Evolutionary conservation across 2,797 vertebrate species (phyloP).

Genomic region (Enteromius afrohamiltoni): DNA sequence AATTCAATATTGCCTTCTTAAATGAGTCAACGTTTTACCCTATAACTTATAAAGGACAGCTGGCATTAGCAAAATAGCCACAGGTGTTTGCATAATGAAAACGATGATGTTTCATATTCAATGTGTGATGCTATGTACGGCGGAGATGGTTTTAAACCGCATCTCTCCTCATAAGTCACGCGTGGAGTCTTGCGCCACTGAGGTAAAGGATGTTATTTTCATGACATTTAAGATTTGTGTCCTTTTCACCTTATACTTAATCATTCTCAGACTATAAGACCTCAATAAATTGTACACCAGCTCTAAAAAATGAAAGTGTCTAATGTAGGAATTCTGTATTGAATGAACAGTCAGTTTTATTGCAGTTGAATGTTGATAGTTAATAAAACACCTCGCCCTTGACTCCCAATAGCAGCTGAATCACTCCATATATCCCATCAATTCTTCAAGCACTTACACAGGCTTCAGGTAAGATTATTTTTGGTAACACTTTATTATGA

Average conservation of each 20-base stretch:
- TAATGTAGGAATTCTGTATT: background rate
- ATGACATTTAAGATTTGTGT: conserved; percentile 10
- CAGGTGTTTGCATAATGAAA: conserved; percentile 61
- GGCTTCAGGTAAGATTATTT: background rate
- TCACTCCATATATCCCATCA: background rate
- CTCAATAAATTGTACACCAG: background rate
- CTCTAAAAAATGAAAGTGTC: background rate
- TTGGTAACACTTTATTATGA: background rate
- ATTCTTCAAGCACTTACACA: background rate
- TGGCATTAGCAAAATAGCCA: conserved; percentile 65
- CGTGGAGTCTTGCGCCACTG: background rate
- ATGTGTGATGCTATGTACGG: background rate
- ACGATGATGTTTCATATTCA: conserved; percentile 42
- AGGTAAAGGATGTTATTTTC: conserved; percentile 9
- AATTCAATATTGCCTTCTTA: conserved; percentile 71
- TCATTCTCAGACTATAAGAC: background rate
- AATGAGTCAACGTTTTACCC: conserved; percentile 66
- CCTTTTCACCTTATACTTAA: background rate
- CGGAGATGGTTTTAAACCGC: background rate
- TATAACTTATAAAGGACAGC: conserved; percentile 60
- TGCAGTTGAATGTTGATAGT: conserved; percentile 14
- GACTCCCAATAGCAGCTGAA: background rate
- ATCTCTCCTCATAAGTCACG: background rate
- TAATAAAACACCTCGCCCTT: conserved; percentile 39
- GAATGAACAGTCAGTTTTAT: background rate